phyloP scores from a whole-genome alignment of 1,140 invertebrate species.

The Drosophila lowei region DNA sequence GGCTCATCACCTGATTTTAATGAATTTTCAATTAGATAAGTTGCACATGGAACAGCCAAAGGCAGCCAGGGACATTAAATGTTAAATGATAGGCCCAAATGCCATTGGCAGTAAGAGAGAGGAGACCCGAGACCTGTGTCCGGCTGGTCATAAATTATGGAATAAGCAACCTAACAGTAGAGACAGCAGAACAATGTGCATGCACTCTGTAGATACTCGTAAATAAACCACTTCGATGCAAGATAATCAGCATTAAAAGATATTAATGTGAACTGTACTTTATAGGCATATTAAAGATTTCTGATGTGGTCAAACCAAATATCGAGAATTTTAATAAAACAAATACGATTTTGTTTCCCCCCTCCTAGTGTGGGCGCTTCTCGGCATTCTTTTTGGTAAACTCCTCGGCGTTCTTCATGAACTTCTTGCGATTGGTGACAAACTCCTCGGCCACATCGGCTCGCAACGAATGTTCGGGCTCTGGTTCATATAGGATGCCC shows the following conservation, averaged over 20 bases:
- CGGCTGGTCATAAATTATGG: constrained; percentile 29
- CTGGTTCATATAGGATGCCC: constrained; percentile 97
- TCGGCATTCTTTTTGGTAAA: constrained; percentile 99
- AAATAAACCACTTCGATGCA: constrained; percentile 23
- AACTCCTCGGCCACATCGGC: constrained; percentile 99
- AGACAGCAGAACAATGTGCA: background rate
- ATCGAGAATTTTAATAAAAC: background rate
- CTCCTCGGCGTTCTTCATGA: constrained; percentile 99
- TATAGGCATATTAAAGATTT: too few relatives aligned
- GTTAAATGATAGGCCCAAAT: constrained; percentile 6
- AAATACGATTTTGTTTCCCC: too few relatives aligned
- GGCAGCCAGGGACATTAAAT: constrained; percentile 14
- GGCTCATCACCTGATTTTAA: constrained; percentile 3
- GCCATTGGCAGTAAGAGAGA: constrained; percentile 10
- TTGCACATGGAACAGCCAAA: background rate
- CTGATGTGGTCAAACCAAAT: too few relatives aligned
- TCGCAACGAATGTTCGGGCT: constrained; percentile 98
- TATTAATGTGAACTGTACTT: too few relatives aligned
- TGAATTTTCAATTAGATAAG: constrained; percentile 24
- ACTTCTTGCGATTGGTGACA: constrained; percentile 97
- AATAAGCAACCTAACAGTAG: constrained; percentile 16
- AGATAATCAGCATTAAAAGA: constrained; percentile 1
- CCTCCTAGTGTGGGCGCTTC: constrained; percentile 91
- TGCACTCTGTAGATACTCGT: constrained; percentile 5
- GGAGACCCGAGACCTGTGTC: background rate